Evolutionary conservation across 2,113 vertebrate genomes (phyloP).

Genomic region (Epinephelus fuscoguttatus): DNA sequence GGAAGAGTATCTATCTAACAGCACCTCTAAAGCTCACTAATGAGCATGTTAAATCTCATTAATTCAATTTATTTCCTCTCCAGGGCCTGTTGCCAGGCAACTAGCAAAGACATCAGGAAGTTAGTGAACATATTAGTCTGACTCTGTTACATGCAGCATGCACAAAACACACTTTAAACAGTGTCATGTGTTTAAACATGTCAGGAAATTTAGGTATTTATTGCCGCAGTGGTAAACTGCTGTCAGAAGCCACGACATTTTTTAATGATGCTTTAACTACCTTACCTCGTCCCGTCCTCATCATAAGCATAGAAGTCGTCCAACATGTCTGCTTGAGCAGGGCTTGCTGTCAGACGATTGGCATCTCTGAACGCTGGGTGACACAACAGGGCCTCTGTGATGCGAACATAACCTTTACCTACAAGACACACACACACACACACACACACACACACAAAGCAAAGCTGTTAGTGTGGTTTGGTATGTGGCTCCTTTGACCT

Average conservation of each 20-base stretch:
- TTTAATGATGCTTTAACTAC: not conserved
- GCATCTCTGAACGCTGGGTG: constrained; percentile 93
- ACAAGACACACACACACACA: not conserved
- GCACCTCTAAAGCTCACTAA: no score
- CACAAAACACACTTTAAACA: not conserved
- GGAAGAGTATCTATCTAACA: no score
- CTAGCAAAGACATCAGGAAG: not conserved
- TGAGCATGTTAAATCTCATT: no score
- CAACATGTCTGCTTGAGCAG: constrained; percentile 91
- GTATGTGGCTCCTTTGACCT: no score
- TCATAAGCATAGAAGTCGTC: constrained; percentile 99
- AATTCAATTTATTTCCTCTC: no score
- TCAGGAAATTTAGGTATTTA: not conserved
- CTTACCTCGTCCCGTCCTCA: constrained; percentile 92
- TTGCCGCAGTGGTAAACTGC: not conserved
- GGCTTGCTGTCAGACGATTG: constrained; percentile 90
- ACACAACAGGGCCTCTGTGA: constrained; percentile 93
- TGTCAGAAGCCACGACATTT: not conserved
- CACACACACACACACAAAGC: not conserved
- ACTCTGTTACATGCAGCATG: not conserved
- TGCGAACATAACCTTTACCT: constrained; percentile 95
- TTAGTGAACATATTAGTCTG: not conserved
- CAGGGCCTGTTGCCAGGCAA: not conserved
- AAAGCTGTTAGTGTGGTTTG: not conserved
- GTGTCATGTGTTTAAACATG: not conserved